Percentiles rank a stretch among this genome's conserved stretches.
phyloP scores from a whole-genome alignment of 2,113 vertebrate genomes.

The Phasianus colchicus region DNA sequence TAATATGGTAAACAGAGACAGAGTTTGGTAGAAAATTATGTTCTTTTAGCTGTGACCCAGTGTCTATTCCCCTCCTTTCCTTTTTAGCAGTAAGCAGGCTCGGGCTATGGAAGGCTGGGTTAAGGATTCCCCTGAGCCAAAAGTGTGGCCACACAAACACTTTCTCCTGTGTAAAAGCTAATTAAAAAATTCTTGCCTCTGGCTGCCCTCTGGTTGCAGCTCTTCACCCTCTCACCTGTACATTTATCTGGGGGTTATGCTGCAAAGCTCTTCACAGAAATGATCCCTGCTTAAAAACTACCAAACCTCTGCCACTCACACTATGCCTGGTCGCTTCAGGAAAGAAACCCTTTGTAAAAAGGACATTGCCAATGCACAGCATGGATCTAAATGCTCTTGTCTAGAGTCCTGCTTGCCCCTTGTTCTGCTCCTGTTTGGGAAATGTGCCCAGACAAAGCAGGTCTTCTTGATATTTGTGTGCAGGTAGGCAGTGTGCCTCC shows the following conservation, averaged over 20 bases:
- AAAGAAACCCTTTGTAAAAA: neutral
- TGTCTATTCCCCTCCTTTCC: neutral
- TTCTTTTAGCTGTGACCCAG: neutral
- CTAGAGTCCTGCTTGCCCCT: neutral
- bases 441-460: neutral
- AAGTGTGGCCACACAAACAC: slow-evolving; percentile 12
- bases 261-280: neutral
- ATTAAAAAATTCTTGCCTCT: slow-evolving; percentile 59
- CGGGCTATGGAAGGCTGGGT: slow-evolving; percentile 29
- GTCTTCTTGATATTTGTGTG: neutral
- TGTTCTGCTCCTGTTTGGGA: neutral
- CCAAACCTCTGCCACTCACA: neutral
- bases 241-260: slow-evolving; percentile 1
- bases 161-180: slow-evolving; percentile 16
- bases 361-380: neutral
- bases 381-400: neutral
- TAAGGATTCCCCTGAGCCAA: slow-evolving; percentile 53
- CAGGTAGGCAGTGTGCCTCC: neutral
- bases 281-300: neutral
- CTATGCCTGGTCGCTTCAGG: neutral
- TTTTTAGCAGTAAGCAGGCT: neutral
- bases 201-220: slow-evolving; percentile 17
- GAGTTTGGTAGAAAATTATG: neutral
- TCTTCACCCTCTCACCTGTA: slow-evolving; percentile 21
- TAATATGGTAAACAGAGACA: slow-evolving; percentile 28